Base-by-base conservation (phyloP, 2,888 invertebrate species). In the Blera fallax region DNA sequence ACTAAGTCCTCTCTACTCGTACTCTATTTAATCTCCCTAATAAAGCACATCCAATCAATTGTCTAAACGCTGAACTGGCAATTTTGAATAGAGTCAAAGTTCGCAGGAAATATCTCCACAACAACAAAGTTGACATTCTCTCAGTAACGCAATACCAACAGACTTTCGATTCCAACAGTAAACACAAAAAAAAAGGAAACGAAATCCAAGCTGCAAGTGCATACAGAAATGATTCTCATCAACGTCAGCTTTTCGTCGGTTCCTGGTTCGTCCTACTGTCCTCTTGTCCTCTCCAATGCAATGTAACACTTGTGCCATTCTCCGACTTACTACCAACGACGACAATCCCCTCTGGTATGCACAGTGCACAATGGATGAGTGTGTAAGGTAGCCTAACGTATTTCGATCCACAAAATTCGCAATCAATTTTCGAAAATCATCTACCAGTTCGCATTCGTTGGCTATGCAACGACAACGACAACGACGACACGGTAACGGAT, bases 341-440 rank as follows among this genome's bases (percentile, higher is more conserved):
- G 50, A 43, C 54, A 69, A 56, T 56, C 29, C 24, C 37, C 64
- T 64, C 8, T 16, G 67, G 54, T 29, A 34, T 45, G 29, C 45
- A 45, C 24, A n/a, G 24, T 52, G 18, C 56, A 34, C 72, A 67
- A 45, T 74, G 64, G 40, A 77, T 43, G 54, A 69, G 54, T 50
- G 56, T 78, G 79, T 79, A 79, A 74, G 74, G 69, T 76, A 74
- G 73, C 74, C 84, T 70, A 65, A 74, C 74, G 80, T 74, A 79
- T 60, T 74, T 43, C 74, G 74, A 80, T 84, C 69, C 50, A 85
- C 85, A 85, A 85, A 77, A 85, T 76, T 85, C 65, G 67, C 81
- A 85, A 85, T 85, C 81, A 85, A 85, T 85, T 85, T 81, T 85
- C 81, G 76, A 85, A 85, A 72, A 85, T 80, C 80, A 74, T 76